Conservation (phyloP, 2,797 vertebrate genomes). For the Amblyopsis hoosieri region DNA sequence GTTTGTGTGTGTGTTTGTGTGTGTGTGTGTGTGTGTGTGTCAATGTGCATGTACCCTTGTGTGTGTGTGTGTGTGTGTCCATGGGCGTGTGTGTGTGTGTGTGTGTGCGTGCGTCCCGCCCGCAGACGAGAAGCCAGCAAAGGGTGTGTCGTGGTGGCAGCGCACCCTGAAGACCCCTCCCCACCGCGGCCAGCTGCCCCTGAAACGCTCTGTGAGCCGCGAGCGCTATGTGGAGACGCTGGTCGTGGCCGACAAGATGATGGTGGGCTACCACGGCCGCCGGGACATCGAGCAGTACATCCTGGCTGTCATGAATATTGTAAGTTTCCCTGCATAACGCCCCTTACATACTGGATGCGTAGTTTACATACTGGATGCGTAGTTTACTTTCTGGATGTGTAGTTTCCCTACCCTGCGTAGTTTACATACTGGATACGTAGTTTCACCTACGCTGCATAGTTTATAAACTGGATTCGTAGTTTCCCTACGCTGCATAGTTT, state of each 20-base stretch:
- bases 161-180: constrained; percentile 85
- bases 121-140: constrained; percentile 93
- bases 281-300: constrained; percentile 98
- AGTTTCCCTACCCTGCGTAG: no score
- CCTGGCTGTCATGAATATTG: constrained; percentile 99
- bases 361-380: neutral
- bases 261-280: constrained; percentile 97
- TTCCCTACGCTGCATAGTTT: no score
- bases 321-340: constrained; percentile 90
- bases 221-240: constrained; percentile 98
- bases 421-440: no score
- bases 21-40: neutral
- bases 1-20: no score
- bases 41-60: neutral
- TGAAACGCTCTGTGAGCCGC: constrained; percentile 93
- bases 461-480: no score
- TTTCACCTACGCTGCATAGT: no score
- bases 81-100: constrained; percentile 2
- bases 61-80: neutral
- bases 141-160: constrained; percentile 91
- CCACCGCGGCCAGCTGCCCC: constrained; percentile 90
- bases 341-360: neutral
- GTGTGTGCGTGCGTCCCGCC: neutral
- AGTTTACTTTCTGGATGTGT: no score
- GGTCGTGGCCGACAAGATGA: constrained; percentile 98